A percentile compares a stretch with the other conserved stretches of the same genome.
Conservation (phyloP, 2,888 invertebrate species). For the Punctoribates punctum region DNA sequence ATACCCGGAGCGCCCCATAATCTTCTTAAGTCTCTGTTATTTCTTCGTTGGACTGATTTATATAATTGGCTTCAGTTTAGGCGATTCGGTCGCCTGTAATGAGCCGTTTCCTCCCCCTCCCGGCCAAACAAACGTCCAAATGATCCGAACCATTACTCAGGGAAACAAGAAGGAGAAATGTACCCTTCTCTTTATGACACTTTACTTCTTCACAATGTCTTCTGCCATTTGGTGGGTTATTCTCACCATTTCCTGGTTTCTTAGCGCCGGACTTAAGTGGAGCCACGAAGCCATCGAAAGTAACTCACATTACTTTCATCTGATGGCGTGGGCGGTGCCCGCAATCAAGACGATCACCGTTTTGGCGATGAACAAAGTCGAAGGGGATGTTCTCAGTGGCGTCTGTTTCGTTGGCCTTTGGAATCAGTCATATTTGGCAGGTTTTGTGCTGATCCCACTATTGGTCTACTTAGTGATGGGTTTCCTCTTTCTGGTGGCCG, state of each 20-base stretch:
- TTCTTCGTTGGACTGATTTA: slow-evolving; percentile 90
- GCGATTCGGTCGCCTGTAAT: slow-evolving; percentile 76
- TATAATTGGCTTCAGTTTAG: slow-evolving; percentile 72
- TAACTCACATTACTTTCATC: slow-evolving; percentile 93
- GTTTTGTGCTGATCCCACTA: slow-evolving; percentile 87
- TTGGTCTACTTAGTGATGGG: slow-evolving; percentile 86
- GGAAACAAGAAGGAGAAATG: slow-evolving; percentile 63
- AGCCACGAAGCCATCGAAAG: slow-evolving; percentile 97
- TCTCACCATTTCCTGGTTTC: slow-evolving; percentile 90
- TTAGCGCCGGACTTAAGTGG: slow-evolving; percentile 95
- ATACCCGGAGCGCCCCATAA: slow-evolving; percentile 96
- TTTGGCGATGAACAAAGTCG: slow-evolving; percentile 90
- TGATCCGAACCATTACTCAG: slow-evolving; percentile 79
- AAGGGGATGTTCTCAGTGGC: slow-evolving; percentile 84
- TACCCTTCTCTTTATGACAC: slow-evolving; percentile 90
- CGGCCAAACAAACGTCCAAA: slow-evolving; percentile 59
- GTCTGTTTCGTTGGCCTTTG: slow-evolving; percentile 91
- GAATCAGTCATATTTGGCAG: slow-evolving; percentile 74
- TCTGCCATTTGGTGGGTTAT: slow-evolving; percentile 98
- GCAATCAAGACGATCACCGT: slow-evolving; percentile 93
- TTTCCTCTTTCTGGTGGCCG: slow-evolving; percentile 83
- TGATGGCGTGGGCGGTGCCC: slow-evolving; percentile 96
- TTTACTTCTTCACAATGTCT: slow-evolving; percentile 94
- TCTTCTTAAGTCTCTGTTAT: slow-evolving; percentile 93
- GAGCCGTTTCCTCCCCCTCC: slow-evolving; percentile 71